Evolutionary conservation across 2,113 vertebrate species (phyloP).

Genomic region (Copsychus sechellarum): DNA sequence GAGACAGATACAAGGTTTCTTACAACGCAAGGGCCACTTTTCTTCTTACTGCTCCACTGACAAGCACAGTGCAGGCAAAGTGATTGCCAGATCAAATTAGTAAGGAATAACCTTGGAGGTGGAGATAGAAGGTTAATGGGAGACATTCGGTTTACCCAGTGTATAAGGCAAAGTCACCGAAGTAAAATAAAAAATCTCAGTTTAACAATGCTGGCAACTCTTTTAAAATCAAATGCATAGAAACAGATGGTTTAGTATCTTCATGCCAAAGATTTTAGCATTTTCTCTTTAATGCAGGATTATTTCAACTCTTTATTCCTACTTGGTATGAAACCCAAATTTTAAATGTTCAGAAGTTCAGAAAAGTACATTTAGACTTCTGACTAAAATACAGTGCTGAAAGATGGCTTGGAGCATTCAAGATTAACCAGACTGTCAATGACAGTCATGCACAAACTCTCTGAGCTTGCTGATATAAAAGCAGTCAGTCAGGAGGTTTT

Average conservation of each 20-base stretch:
- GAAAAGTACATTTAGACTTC: neutral
- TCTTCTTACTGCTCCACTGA: neutral
- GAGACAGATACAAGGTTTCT: neutral
- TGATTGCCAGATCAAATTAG: neutral
- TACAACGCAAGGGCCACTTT: neutral
- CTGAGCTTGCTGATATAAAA: neutral
- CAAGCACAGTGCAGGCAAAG: neutral
- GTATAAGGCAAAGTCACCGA: neutral
- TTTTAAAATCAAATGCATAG: neutral
- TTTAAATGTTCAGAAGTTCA: neutral
- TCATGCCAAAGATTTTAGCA: neutral
- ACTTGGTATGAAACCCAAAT: neutral
- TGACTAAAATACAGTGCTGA: neutral
- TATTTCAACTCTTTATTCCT: neutral
- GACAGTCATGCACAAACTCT: neutral
- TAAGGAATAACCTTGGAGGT: neutral
- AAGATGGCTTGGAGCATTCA: neutral
- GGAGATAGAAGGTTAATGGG: neutral
- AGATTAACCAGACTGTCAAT: neutral
- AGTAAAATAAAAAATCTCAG: neutral
- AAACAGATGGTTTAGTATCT: neutral
- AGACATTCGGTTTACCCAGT: neutral
- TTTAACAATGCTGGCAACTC: neutral
- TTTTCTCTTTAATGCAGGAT: neutral
- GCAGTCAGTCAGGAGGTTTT: neutral